Evolutionary conservation across 2,888 invertebrate species (phyloP).

Genomic region (Chaetoderma sp.): DNA sequence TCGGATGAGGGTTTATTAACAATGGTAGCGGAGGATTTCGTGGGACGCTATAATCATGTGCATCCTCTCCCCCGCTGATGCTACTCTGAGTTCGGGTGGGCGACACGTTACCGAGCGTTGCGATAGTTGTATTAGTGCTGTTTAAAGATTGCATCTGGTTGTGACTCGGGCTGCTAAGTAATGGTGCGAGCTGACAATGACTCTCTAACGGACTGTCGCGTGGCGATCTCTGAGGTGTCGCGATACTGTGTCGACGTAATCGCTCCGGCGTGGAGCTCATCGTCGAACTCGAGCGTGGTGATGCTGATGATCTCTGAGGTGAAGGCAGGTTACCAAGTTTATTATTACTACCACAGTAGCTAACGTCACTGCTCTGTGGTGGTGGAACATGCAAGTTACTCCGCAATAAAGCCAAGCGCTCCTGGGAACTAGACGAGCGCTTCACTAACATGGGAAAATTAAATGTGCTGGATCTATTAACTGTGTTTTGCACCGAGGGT

Average conservation of each 20-base stretch:
- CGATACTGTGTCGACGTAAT: conserved; percentile 4
- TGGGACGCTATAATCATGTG: conserved; percentile 33
- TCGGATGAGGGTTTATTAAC: not conserved
- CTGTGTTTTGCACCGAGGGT: conserved; percentile 48
- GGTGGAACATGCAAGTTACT: conserved; percentile 5
- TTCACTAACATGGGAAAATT: conserved; percentile 22
- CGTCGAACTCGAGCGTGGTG: not conserved
- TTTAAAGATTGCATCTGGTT: too few relatives aligned
- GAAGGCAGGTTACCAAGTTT: too few relatives aligned
- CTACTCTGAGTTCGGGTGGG: conserved; percentile 21
- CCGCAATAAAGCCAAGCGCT: conserved; percentile 23
- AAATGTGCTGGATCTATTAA: conserved; percentile 37
- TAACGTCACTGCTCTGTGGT: not conserved
- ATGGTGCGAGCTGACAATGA: not conserved
- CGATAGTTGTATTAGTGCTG: not conserved
- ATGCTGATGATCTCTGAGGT: conserved; percentile 1
- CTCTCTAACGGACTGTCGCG: conserved; percentile 2
- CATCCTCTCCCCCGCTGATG: conserved; percentile 18
- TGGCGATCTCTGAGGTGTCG: not conserved
- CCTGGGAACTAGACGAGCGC: conserved; percentile 44
- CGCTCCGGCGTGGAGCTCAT: not conserved
- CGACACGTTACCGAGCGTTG: too few relatives aligned
- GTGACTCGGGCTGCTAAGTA: not conserved
- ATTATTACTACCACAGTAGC: too few relatives aligned
- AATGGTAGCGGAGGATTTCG: not conserved